Percentiles rank a stretch among this genome's conserved stretches.
Conservation (phyloP, 2,888 invertebrate genomes). For the Drosophila mimica region DNA sequence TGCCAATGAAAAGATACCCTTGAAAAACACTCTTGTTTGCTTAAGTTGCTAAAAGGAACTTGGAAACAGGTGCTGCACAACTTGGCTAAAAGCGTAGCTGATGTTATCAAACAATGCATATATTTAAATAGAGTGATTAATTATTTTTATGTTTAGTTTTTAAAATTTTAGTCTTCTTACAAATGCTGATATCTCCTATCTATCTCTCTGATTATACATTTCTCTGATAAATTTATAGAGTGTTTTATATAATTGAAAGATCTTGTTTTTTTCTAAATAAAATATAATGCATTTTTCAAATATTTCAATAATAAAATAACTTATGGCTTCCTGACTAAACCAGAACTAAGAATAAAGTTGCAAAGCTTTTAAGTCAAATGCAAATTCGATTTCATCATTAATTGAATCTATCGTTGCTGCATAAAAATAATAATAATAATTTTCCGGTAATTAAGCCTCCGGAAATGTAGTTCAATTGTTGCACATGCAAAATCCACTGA, state of each 20-base stretch:
- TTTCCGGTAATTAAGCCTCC: slow-evolving; percentile 29
- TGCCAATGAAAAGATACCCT: not conserved
- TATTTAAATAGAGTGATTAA: not conserved
- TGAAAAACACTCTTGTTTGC: not conserved
- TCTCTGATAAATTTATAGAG: not conserved
- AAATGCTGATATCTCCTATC: no score
- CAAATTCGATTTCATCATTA: not conserved
- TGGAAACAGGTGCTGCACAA: not conserved
- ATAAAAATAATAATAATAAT: slow-evolving; percentile 7
- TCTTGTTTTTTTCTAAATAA: no score
- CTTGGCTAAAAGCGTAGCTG: not conserved
- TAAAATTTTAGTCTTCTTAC: no score
- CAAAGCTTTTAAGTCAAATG: not conserved
- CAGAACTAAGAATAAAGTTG: not conserved
- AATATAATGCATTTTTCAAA: no score
- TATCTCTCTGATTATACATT: no score
- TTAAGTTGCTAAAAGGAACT: not conserved
- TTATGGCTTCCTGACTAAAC: not conserved
- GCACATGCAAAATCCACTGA: slow-evolving; percentile 23
- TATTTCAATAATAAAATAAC: not conserved
- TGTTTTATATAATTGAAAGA: no score
- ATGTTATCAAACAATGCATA: no score
- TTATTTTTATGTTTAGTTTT: not conserved
- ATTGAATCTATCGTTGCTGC: slow-evolving; percentile 10
- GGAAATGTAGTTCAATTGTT: slow-evolving; percentile 30